Conservation (phyloP, 30 jellyfish, hydroid and myxozoan species). For the Sanderia malayensis region DNA sequence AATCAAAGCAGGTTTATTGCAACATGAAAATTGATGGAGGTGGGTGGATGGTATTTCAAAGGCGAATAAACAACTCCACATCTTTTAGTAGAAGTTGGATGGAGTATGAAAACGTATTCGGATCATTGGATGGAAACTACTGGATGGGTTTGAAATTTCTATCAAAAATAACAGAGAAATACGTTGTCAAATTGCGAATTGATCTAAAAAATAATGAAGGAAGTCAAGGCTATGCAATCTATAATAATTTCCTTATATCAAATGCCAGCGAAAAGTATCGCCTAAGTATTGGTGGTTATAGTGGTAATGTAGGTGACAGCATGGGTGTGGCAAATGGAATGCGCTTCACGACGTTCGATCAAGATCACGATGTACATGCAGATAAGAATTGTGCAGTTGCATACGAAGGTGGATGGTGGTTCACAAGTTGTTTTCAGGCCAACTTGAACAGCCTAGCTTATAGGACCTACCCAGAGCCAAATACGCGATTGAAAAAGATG, state of each 20-base stretch:
- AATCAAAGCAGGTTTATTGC: neutral
- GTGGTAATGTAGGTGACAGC: neutral
- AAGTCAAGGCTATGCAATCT: neutral
- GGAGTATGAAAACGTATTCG: neutral
- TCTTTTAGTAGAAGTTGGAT: neutral
- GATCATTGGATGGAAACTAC: neutral
- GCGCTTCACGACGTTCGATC: neutral
- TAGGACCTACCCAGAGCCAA: neutral
- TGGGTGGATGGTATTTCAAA: neutral
- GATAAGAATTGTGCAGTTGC: neutral
- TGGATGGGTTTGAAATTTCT: neutral
- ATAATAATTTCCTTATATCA: no score
- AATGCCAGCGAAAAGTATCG: neutral
- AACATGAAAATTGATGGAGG: neutral
- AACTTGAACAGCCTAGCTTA: conserved; percentile 3
- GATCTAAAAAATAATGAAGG: neutral
- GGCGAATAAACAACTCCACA: neutral
- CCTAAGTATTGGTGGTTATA: neutral
- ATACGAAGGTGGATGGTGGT: conserved; percentile 24
- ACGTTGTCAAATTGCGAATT: neutral
- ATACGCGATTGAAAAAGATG: neutral
- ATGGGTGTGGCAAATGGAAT: neutral
- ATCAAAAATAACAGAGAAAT: neutral
- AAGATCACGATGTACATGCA: conserved; percentile 4
- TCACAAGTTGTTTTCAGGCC: neutral